Evolutionary conservation across 2,888 invertebrate genomes (phyloP).

Genomic region (Amphipoea oculea): DNA sequence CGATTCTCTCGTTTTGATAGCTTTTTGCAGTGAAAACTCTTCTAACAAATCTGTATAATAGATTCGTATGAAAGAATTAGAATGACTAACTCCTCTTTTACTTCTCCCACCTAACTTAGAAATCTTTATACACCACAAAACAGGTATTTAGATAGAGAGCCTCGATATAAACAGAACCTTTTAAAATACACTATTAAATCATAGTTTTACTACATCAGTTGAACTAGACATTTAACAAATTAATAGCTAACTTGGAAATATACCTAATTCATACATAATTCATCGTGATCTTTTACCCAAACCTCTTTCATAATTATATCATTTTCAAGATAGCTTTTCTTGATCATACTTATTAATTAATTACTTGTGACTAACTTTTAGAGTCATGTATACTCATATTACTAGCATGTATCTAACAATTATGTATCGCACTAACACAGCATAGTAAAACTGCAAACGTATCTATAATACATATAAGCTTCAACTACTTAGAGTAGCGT

Average conservation of each 20-base stretch:
- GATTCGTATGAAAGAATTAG: conserved; percentile 6
- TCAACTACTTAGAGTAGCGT: not conserved
- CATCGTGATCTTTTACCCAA: not conserved
- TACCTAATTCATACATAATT: not conserved
- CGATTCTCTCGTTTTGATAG: no score
- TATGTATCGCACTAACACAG: conserved; percentile 22
- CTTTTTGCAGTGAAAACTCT: conserved; percentile 37
- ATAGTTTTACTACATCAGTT: not conserved
- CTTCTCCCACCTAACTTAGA: not conserved
- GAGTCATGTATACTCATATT: not conserved
- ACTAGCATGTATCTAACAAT: conserved; percentile 40
- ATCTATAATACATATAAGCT: conserved; percentile 2
- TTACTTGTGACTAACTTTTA: not conserved
- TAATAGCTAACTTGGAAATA: not conserved
- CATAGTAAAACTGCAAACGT: not conserved
- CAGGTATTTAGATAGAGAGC: not conserved
- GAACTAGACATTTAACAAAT: not conserved
- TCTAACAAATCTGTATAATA: not conserved
- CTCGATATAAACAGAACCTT: not conserved
- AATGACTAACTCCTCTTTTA: not conserved
- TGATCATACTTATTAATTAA: conserved; percentile 4
- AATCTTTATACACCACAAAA: conserved; percentile 2
- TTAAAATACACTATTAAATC: not conserved
- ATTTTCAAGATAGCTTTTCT: conserved; percentile 11
- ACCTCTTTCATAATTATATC: not conserved